phyloP scores from a whole-genome alignment of 2,797 vertebrate genomes.

The Galaxias olidus region DNA sequence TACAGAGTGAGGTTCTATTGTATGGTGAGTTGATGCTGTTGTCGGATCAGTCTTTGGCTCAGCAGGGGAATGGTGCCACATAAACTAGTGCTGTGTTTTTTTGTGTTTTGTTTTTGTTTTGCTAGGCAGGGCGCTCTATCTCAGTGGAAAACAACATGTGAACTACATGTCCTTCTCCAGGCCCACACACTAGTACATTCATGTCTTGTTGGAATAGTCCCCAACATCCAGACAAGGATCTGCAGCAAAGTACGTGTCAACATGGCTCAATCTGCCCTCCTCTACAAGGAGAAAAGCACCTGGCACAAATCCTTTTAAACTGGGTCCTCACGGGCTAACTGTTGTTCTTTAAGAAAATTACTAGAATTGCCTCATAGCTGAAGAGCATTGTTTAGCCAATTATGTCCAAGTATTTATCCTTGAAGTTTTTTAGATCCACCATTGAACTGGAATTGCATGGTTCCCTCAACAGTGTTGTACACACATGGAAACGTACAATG shows the following conservation, averaged over 20 bases:
- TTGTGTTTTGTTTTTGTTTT: conserved; percentile 17
- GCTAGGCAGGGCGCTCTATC: conserved; percentile 51
- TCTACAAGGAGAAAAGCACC: conserved; percentile 59
- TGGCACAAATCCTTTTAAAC: conserved; percentile 45
- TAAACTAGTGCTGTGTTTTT: conserved; percentile 45
- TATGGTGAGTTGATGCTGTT: conserved; percentile 57
- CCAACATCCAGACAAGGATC: conserved; percentile 46
- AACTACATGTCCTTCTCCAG: conserved; percentile 38
- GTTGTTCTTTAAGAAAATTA: conserved; percentile 42
- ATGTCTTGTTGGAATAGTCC: conserved; percentile 63
- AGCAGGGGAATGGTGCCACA: conserved; percentile 58
- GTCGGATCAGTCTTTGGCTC: conserved; percentile 74
- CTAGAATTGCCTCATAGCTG: conserved; percentile 44
- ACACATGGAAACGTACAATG: conserved; percentile 43
- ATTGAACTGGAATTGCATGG: too few relatives aligned
- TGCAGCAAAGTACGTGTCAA: conserved; percentile 44
- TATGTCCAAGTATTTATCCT: too few relatives aligned
- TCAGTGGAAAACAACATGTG: conserved; percentile 40
- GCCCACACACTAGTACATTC: conserved; percentile 69
- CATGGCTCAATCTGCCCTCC: conserved; percentile 43
- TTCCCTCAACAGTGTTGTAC: conserved; percentile 21
- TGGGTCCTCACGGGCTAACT: conserved; percentile 41
- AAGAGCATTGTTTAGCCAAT: conserved; percentile 29
- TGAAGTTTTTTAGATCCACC: too few relatives aligned
- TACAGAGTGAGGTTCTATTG: conserved; percentile 51